Evolutionary conservation across 2,797 vertebrate genomes (phyloP).

Genomic region (Cheirogaleus major): DNA sequence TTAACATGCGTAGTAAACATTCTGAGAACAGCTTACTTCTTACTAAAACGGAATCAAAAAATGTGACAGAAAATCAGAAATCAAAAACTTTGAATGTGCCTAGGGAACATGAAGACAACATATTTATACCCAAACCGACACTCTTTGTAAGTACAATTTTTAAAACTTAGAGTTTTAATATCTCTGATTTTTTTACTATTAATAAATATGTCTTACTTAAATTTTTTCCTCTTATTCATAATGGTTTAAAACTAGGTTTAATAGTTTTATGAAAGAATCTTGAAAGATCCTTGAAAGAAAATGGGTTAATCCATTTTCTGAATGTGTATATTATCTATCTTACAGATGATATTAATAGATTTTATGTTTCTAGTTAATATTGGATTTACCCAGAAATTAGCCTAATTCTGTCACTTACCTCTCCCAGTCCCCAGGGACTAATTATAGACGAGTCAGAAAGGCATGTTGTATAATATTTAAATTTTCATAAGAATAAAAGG

Average conservation of each 20-base stretch:
- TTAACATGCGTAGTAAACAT: conserved; percentile 88
- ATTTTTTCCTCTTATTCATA: conserved; percentile 11
- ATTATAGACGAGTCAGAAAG: neutral
- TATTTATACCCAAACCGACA: conserved; percentile 92
- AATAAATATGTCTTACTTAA: conserved; percentile 4
- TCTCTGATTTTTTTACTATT: neutral
- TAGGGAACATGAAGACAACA: conserved; percentile 85
- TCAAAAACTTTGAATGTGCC: conserved; percentile 75
- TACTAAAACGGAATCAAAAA: conserved; percentile 75
- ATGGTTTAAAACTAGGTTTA: conserved; percentile 32
- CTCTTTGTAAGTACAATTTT: conserved; percentile 93
- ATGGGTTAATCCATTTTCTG: neutral
- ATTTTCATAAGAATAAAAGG: conserved; percentile 7
- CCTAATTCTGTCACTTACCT: neutral
- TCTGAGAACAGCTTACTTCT: conserved; percentile 80
- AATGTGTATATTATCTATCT: neutral
- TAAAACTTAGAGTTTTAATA: conserved; percentile 25
- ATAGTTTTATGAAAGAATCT: neutral
- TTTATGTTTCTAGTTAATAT: neutral
- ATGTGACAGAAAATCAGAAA: conserved; percentile 68
- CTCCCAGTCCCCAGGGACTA: neutral
- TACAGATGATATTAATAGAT: neutral
- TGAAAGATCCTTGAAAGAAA: neutral
- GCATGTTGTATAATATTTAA: neutral
- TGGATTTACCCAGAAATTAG: neutral